Base-by-base conservation (phyloP, 1,140 invertebrate genomes). In the Diachasmimorpha longicaudata region DNA sequence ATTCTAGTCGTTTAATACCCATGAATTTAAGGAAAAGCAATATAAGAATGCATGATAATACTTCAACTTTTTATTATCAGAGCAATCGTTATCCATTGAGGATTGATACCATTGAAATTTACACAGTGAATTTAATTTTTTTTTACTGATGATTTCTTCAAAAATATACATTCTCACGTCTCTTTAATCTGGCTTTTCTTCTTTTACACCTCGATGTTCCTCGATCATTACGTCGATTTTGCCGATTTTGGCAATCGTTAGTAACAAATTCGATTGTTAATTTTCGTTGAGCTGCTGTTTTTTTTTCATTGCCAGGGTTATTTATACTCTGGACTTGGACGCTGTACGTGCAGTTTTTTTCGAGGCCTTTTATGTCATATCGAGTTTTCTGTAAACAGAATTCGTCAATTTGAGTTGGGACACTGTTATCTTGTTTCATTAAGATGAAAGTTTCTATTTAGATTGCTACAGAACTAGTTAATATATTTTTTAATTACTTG, bases 261-360 rank as follows among this genome's bases (percentile, higher is more conserved):
- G 83, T 78, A 0, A 79, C 70, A 9, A 84, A 83, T 23, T 84
- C 83, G 46, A 84, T 80, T 19, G 68, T 79, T 10, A 70, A 70
- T 9, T 78, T 81, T 8, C 81, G 78, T 4, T 77, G 78, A 4
- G 80, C 39, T 2, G 31, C 13, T 42, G 16, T 13, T 55, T 25
- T 48, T 37, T 44, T 11, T 9, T 10, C 74, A 13, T 69, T 78
- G 13, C 70, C 58, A 0, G 70, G 19, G 13, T 76, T 76, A 14
- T 6, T 31, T 31, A 46, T 42, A 25, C 72, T 84, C 37, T 70
- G 76, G 1, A 85, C 81, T 39, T 79, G 83, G 0, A 79, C 82
- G 10, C 67, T 77, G 67, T 84, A 84, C 14, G 79, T 83, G 21
- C 83, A 84, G 14, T 81, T 79, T 16, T 73, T 78, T 46, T 46